These are phyloP conservation scores for Ranitomeya imitator DNA, from an alignment of 2,113 vertebrate genomes.

Conservation along the genomic window DNA sequence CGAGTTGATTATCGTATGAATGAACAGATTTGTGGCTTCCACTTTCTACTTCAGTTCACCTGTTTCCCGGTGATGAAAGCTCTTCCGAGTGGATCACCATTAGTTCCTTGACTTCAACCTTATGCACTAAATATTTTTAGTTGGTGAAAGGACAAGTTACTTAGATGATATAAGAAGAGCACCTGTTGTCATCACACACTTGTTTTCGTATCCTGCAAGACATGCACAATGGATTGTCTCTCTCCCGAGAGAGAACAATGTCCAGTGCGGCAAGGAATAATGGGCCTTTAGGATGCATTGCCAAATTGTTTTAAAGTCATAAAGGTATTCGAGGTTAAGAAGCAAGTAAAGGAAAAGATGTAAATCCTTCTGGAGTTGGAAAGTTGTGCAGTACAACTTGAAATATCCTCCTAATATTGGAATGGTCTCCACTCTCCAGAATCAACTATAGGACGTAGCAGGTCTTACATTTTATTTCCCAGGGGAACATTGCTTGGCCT, in stretches of 20 bases:
- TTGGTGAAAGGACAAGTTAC: conserved; percentile 38
- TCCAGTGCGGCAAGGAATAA: neutral
- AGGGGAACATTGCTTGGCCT: too few species aligned
- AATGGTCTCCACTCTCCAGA: too few species aligned
- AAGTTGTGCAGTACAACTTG: neutral
- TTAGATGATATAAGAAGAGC: conserved; percentile 26
- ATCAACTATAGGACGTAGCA: too few species aligned
- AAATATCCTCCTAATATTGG: too few species aligned
- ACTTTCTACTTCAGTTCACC: conserved; percentile 51
- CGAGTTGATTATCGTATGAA: conserved; percentile 3
- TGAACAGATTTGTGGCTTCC: neutral
- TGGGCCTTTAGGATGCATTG: neutral
- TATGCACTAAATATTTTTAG: conserved; percentile 22
- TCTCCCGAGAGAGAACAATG: neutral
- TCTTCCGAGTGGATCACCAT: conserved; percentile 30
- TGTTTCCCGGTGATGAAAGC: conserved; percentile 44
- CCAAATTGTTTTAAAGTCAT: neutral
- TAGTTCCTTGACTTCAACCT: conserved; percentile 46
- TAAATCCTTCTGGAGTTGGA: neutral
- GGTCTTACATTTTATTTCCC: too few species aligned
- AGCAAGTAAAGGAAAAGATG: too few species aligned
- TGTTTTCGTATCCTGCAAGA: conserved; percentile 30
- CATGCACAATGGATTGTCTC: conserved; percentile 5
- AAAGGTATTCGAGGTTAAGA: neutral
- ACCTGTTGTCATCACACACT: conserved; percentile 35